phyloP scores from a whole-genome alignment of 1,140 invertebrate species.

The Zaprionus inermis region DNA sequence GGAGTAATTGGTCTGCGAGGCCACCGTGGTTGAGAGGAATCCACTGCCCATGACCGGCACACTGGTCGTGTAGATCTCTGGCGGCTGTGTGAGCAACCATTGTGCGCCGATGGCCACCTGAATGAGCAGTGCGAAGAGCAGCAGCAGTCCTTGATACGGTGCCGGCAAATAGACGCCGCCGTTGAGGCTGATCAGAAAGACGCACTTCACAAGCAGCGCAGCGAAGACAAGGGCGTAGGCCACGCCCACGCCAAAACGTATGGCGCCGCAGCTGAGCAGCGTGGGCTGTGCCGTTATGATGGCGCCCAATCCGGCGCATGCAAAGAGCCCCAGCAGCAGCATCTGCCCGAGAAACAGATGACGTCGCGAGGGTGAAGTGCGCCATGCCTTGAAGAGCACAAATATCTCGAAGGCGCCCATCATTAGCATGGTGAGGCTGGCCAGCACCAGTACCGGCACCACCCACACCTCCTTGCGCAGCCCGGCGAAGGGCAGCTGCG shows the following conservation, averaged over 20 bases:
- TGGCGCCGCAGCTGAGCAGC: slow-evolving; percentile 91
- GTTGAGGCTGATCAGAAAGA: slow-evolving; percentile 95
- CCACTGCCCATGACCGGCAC: slow-evolving; percentile 74
- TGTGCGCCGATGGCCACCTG: slow-evolving; percentile 95
- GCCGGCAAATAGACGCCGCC: slow-evolving; percentile 96
- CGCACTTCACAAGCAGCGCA: slow-evolving; percentile 96
- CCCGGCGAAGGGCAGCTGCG: slow-evolving; percentile 63
- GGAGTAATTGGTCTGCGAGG: slow-evolving; percentile 69
- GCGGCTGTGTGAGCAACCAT: slow-evolving; percentile 92
- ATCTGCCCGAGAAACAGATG: slow-evolving; percentile 96
- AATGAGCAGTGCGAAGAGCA: slow-evolving; percentile 95
- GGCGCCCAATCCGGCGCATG: slow-evolving; percentile 91
- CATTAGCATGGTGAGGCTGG: slow-evolving; percentile 91
- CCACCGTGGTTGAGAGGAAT: slow-evolving; percentile 68
- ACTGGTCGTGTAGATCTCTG: slow-evolving; percentile 86
- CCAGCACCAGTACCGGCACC: slow-evolving; percentile 91
- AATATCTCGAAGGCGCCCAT: slow-evolving; percentile 94
- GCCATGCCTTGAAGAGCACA: slow-evolving; percentile 94
- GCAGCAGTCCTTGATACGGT: slow-evolving; percentile 93
- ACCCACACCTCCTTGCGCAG: slow-evolving; percentile 93
- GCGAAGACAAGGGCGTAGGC: slow-evolving; percentile 95
- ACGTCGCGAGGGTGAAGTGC: slow-evolving; percentile 92
- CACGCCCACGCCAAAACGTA: slow-evolving; percentile 93
- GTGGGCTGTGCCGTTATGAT: slow-evolving; percentile 92
- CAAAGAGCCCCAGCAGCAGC: slow-evolving; percentile 93